phyloP scores from a whole-genome alignment of 2,797 vertebrate species.

The Syngnathus rostellatus region DNA sequence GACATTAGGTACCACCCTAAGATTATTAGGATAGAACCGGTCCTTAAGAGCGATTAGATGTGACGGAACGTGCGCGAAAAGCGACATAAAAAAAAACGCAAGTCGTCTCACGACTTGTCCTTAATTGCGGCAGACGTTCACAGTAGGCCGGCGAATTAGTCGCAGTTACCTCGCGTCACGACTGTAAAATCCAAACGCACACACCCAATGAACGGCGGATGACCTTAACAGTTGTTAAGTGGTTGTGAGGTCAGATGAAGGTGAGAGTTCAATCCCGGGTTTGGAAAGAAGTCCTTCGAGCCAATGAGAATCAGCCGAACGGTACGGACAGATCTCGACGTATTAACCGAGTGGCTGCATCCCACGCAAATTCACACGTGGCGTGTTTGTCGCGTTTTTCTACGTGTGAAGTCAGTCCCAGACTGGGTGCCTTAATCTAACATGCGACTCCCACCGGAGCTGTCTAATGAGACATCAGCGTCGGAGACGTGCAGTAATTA shows the following conservation, averaged over 20 bases:
- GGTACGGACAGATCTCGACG: too few species aligned
- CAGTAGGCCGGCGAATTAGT: constrained; percentile 85
- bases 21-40: not conserved
- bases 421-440: constrained; percentile 81
- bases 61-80: constrained; percentile 14
- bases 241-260: constrained; percentile 8
- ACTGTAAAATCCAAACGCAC: constrained; percentile 56
- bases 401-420: constrained; percentile 29
- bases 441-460: constrained; percentile 80
- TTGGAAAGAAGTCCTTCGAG: not conserved
- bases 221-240: constrained; percentile 32
- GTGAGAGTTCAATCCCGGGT: not conserved
- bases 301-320: too few species aligned
- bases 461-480: constrained; percentile 88
- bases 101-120: constrained; percentile 63
- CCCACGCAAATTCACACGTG: constrained; percentile 4
- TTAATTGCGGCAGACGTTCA: constrained; percentile 94
- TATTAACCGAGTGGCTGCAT: not conserved
- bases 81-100: constrained; percentile 13
- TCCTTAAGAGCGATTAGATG: constrained; percentile 3
- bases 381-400: constrained; percentile 9
- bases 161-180: constrained; percentile 72
- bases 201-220: constrained; percentile 20
- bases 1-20: too few species aligned
- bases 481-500: constrained; percentile 80